Percentiles rank a stretch among this genome's conserved stretches.
Conservation (phyloP, 1,140 invertebrate genomes). For the Trichomalopsis sarcophagae region DNA sequence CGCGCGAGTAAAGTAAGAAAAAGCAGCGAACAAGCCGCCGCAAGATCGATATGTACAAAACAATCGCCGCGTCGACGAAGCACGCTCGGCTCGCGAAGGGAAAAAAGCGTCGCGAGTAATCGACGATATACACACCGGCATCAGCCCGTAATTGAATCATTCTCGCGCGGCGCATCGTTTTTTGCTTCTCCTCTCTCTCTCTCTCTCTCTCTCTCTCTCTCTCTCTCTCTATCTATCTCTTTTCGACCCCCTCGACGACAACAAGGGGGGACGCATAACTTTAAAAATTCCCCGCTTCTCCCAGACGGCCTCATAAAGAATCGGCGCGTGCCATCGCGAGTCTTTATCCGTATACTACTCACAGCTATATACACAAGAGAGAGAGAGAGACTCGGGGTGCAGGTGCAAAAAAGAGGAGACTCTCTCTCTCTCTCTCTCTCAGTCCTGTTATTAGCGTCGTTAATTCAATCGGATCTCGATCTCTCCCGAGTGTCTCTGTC, state of each 20-base stretch:
- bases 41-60: neutral
- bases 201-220: conserved; percentile 1
- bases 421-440: neutral
- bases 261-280: conserved; percentile 27
- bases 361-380: neutral
- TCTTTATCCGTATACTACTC: neutral
- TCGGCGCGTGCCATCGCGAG: conserved; percentile 13
- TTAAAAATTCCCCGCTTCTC: conserved; percentile 32
- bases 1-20: neutral
- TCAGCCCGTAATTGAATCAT: conserved; percentile 27
- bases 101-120: conserved; percentile 1
- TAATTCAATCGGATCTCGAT: conserved; percentile 38
- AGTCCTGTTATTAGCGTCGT: conserved; percentile 32
- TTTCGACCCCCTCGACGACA: neutral
- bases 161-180: conserved; percentile 2
- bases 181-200: neutral
- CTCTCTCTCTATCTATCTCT: neutral
- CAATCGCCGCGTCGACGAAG: neutral
- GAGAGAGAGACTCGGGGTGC: neutral
- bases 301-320: conserved; percentile 22
- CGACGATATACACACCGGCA: neutral
- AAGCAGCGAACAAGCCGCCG: neutral
- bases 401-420: neutral
- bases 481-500: neutral
- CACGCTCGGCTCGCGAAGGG: neutral